phyloP scores from a whole-genome alignment of 2,888 invertebrate species.

The Pandemis corylana region DNA sequence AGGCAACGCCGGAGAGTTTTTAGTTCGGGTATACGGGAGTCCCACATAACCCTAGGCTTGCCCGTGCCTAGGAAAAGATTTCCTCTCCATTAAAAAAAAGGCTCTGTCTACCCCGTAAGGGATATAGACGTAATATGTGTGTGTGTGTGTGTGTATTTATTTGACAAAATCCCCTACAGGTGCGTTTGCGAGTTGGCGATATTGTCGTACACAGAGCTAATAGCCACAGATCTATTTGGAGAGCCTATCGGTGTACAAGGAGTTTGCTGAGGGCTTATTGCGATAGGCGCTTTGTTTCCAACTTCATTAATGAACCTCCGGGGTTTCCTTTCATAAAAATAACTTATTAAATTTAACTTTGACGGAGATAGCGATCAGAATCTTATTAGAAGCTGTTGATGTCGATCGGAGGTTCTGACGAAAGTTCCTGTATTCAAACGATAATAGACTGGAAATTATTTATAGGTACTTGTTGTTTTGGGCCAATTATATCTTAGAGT shows the following conservation, averaged over 20 bases:
- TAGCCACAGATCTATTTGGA: neutral
- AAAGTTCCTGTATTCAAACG: neutral
- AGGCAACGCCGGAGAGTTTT: too few relatives aligned
- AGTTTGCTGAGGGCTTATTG: constrained; percentile 26
- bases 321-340: constrained; percentile 54
- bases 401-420: constrained; percentile 8
- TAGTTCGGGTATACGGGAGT: too few relatives aligned
- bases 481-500: too few relatives aligned
- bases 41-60: too few relatives aligned
- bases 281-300: constrained; percentile 41
- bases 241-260: constrained; percentile 26
- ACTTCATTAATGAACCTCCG: constrained; percentile 57
- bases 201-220: too few relatives aligned
- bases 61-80: too few relatives aligned
- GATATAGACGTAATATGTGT: too few relatives aligned
- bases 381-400: constrained; percentile 51
- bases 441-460: neutral
- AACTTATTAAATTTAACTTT: constrained; percentile 66
- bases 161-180: too few relatives aligned
- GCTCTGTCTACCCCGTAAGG: too few relatives aligned
- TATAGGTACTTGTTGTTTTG: neutral
- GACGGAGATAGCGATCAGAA: constrained; percentile 54
- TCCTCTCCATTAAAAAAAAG: too few relatives aligned
- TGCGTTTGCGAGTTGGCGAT: too few relatives aligned
- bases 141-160: too few relatives aligned